Evolutionary conservation across 2,797 vertebrate species (phyloP), one percentile per base, ranked within the genome.

Genomic region (Myotis daubentonii): DNA sequence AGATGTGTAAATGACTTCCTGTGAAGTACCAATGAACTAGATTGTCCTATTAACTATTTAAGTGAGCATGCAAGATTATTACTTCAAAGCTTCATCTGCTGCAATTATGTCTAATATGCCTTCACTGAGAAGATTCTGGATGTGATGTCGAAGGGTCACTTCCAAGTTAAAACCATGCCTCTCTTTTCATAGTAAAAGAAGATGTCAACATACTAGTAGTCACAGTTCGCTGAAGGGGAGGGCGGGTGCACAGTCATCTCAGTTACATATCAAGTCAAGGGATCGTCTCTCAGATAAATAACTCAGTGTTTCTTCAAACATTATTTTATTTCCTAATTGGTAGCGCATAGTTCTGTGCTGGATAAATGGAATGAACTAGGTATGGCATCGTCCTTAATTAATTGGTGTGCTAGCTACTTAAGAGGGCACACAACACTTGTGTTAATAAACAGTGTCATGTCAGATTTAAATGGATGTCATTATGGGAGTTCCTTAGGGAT

Each of bases 381-480:
- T 98, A 97, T 97, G 93, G 97, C 97, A 98, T 98, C 96, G 97
- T 96, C 97, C 97, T 97, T 98, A 98, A 98, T 98, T 98, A 98
- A 98, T 97, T 98, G 97, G 97, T 95, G 95, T 95, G 95, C 97
- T 97, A 97, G 94, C 96, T 98, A 95, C 98, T 98, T 98, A 98
- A 97, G 93, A 98, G 97, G 97, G 97, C 96, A 95, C 90, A 97
- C 95, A 97, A 96, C 96, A 97, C 97, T 97, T 95, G 97, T 97
- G 97, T 98, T 98, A 97, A 97, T 98, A 98, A 98, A 97, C 93
- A 97, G 96, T 97, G 97, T 98, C 97, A 93, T 98, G 98, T 98
- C 98, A 98, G 97, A 97, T 98, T 98, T 98, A 98, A 98, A 98
- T 98, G 97, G 97, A 98, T 98, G 98, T 98, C 98, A 98, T 98